These are phyloP conservation scores for Cynocephalus volans DNA, from an alignment of 2,113 vertebrate genomes.

Conservation along the genomic window DNA sequence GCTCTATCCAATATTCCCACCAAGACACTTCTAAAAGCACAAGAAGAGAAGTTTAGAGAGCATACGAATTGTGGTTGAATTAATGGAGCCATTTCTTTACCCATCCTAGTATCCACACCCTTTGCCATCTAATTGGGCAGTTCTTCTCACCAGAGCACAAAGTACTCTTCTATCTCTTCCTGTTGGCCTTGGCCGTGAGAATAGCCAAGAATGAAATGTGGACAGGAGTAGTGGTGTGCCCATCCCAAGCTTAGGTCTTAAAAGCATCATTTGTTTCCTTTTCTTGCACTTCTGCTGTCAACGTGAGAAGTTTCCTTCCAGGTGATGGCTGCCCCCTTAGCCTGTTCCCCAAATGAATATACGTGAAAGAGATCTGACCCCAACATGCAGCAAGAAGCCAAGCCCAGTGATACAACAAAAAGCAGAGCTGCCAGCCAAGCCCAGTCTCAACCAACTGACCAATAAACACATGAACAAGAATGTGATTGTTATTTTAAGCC, in stretches of 20 bases:
- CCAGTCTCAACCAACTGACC: neutral
- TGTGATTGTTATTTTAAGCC: neutral
- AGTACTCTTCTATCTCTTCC: neutral
- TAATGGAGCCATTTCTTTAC: neutral
- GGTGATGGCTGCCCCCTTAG: neutral
- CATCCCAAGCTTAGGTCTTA: neutral
- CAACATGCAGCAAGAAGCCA: rapidly evolving
- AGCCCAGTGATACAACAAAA: neutral
- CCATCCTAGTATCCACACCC: neutral
- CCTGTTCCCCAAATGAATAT: neutral
- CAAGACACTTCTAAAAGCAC: neutral
- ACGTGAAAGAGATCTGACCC: neutral
- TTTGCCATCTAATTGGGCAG: neutral
- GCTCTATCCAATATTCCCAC: neutral
- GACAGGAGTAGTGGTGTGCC: neutral
- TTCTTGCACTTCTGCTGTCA: neutral
- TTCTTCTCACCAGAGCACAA: neutral
- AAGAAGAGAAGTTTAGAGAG: neutral
- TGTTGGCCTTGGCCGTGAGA: neutral
- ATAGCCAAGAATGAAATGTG: too few species aligned
- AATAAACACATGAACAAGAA: neutral
- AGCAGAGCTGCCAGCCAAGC: neutral
- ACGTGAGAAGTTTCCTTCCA: neutral
- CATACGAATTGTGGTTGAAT: neutral
- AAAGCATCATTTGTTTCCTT: neutral